phyloP scores from a whole-genome alignment of 2,797 vertebrate species.

The Manis pentadactyla region DNA sequence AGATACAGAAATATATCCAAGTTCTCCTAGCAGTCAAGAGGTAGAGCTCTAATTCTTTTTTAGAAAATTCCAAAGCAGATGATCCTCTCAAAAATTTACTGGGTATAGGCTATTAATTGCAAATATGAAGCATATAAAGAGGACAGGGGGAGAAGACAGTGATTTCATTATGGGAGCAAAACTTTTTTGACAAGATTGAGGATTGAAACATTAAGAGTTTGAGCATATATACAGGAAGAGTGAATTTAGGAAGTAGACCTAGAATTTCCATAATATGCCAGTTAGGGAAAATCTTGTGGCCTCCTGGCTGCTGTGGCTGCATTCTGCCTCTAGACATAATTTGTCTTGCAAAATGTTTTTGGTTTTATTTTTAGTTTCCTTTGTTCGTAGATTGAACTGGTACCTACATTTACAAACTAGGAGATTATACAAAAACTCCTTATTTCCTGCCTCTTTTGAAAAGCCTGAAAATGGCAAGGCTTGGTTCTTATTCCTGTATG shows the following conservation, averaged over 20 bases:
- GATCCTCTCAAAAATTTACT: conserved; percentile 4
- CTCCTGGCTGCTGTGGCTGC: not conserved
- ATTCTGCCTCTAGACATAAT: not conserved
- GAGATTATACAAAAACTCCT: not conserved
- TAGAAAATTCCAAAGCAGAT: not conserved
- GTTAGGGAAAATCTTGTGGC: not conserved
- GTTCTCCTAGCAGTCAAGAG: not conserved
- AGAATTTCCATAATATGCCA: not conserved
- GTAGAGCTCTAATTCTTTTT: not conserved
- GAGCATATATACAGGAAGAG: not conserved
- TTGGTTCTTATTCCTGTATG: not conserved
- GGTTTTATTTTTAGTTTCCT: conserved; percentile 8
- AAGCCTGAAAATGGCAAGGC: not conserved
- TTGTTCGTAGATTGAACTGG: conserved; percentile 17
- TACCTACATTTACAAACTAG: not conserved
- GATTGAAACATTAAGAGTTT: not conserved
- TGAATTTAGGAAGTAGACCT: not conserved
- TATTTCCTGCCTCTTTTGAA: not conserved
- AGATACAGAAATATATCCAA: not conserved
- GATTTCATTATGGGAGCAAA: not conserved
- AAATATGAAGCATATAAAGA: not conserved
- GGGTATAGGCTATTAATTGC: not conserved
- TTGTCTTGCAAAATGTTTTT: conserved; percentile 16
- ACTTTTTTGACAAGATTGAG: not conserved
- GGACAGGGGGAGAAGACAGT: not conserved